Evolutionary conservation across 2,797 vertebrate genomes (phyloP), one percentile per base, ranked within the genome.

Genomic region (Dermochelys coriacea): DNA sequence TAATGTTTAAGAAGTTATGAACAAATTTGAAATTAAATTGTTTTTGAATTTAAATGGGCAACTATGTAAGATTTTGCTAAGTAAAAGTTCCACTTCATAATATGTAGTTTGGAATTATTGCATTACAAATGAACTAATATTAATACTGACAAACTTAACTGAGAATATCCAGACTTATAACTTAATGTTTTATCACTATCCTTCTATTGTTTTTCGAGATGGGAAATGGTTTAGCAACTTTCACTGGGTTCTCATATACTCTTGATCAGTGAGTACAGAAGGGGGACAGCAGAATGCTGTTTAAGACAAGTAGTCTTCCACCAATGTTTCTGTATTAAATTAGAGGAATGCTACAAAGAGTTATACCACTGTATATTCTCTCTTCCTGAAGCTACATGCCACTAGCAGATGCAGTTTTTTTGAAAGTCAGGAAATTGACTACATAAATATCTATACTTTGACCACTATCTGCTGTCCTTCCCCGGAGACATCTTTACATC

Each of bases 301-400:
- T 80, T 2, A 85, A 82, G 12, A 0, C 82, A 59, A 82, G 50
- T 34, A 71, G 15, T 64, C 54, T 93, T 87, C 27, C 68, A 50
- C 14, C 81, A 78, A 84, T 6, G 52, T 37, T 1, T 82, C 74
- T 64, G 37, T 12, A 86, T 84, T 88, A 78, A 91, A 71, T 64
- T 82, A 75, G n/a, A 12, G 21, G 10, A 59, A 19, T 37, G 91
- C 4, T 19, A 0, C 45, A 6, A 27, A 12, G 1, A 0, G 37
- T n/a, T 29, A 16, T 57, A 41, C 25, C 80, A 57, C 37, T 31
- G 9, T 55, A 1, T 75, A 64, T 80, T 19, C 45, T 1, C 75
- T 86, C 3, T 37, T 74, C 9, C 4, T 41, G 0, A 0, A n/a
- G 41, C 61, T 90, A 25, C 9, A 80, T 3, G 50, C 21, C 81